Conservation (phyloP, 2,113 vertebrate species). For the Athene cunicularia region DNA sequence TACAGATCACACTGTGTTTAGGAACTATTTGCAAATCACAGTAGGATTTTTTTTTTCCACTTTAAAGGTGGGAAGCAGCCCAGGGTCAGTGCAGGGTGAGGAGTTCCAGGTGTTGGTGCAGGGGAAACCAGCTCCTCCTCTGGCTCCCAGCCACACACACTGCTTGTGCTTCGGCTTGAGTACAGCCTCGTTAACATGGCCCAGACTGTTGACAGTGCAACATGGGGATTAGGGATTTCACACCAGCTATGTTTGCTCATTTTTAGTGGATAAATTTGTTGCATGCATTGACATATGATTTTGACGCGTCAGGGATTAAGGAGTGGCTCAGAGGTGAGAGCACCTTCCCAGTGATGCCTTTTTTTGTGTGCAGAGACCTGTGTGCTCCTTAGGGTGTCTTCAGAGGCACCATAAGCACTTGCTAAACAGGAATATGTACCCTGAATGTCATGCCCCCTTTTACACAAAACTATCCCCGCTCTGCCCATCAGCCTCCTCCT, state of each 20-base stretch:
- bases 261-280: neutral
- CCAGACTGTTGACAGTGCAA: neutral
- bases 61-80: neutral
- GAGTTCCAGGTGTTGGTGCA: neutral
- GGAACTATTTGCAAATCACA: neutral
- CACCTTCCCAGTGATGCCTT: neutral
- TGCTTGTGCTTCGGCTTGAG: accelerated
- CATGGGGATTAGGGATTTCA: neutral
- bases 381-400: neutral
- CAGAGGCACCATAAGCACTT: neutral
- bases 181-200: neutral
- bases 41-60: neutral
- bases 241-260: neutral
- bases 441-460: neutral
- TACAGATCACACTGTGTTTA: neutral
- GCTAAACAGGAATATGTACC: neutral
- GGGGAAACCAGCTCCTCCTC: neutral
- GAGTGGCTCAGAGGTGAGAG: neutral
- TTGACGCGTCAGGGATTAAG: neutral
- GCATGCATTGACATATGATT: neutral
- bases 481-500: neutral
- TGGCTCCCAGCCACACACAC: neutral
- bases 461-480: neutral
- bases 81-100: neutral
- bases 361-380: neutral